phyloP scores from a whole-genome alignment of 2,113 vertebrate genomes.

The Thermophis baileyi region DNA sequence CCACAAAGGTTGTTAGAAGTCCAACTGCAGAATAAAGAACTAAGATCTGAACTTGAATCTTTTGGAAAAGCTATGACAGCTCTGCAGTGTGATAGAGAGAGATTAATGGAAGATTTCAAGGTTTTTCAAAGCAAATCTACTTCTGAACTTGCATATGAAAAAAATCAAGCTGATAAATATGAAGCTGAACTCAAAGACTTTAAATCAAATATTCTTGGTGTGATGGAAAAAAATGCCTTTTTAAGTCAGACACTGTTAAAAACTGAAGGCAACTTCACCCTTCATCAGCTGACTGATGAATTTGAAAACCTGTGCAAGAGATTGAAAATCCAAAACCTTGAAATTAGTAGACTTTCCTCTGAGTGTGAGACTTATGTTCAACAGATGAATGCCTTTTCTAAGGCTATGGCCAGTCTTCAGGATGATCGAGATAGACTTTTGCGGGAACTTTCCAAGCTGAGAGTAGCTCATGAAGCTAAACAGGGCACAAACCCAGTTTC shows the following conservation, averaged over 20 bases:
- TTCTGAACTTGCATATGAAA: conserved; percentile 68
- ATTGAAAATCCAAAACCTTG: conserved; percentile 63
- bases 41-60: conserved; percentile 75
- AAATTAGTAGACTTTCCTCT: conserved; percentile 64
- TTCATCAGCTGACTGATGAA: conserved; percentile 60
- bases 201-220: conserved; percentile 45
- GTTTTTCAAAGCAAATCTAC: conserved; percentile 69
- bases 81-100: conserved; percentile 80
- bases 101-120: conserved; percentile 79
- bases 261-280: conserved; percentile 58
- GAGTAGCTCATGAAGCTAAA: conserved; percentile 63
- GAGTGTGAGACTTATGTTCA: conserved; percentile 65
- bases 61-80: conserved; percentile 81
- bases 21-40: conserved; percentile 60
- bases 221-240: conserved; percentile 65
- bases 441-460: conserved; percentile 71
- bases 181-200: conserved; percentile 67
- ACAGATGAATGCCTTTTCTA: conserved; percentile 81
- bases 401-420: conserved; percentile 86
- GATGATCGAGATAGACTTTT: conserved; percentile 80
- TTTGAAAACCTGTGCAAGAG: conserved; percentile 67
- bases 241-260: conserved; percentile 48
- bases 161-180: conserved; percentile 59
- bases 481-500: conserved; percentile 58
- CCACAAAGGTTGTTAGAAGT: conserved; percentile 63